Evolutionary conservation across 1,140 invertebrate species (phyloP), one percentile per base, ranked within the genome.

Genomic region (Heliconius congener): DNA sequence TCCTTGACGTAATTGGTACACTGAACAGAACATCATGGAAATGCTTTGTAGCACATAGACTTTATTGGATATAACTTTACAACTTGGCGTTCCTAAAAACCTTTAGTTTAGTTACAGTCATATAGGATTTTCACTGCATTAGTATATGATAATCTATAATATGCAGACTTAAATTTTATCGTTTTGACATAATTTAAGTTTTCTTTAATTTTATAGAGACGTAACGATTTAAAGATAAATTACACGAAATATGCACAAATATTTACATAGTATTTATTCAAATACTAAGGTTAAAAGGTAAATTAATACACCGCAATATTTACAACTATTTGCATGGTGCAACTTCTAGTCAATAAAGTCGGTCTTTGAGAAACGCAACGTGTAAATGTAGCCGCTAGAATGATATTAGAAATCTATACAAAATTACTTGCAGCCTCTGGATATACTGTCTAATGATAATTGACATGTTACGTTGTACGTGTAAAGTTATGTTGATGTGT

Each of bases 401-500:
- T 76, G 16, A 66, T 50, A 76, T 76, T 76, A 76, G 74, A 76
- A 76, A 76, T 70, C 74, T 50, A 37, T 71, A 76, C 57, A 76
- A 76, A 76, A 76, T 76, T 71, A 76, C 74, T 66, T 39, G 37
- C 55, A 76, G 34, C 60, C 55, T 60, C 39, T 52, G 27, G 60
- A 66, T 66, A 66, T 66, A 66, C 27, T 30, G 57, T 16, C 57
- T 70, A 66, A 76, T 66, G 30, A n/a, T 76, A 66, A 70, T 66
- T 60, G 57, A 76, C 57, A 76, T 76, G 73, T 74, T 50, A 74
- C 50, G 73, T 74, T 55, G 23, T 34, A 55, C 50, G 34, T 27
- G 34, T 27, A 30, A 27, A 66, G 60, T 4, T 66, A 66, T 30
- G 27, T 16, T 66, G 60, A 30, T 30, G 23, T n/a, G 27, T 13